These are phyloP conservation scores for Pachliopta kotzebuea DNA, from an alignment of 2,888 invertebrate genomes.

Conservation along the genomic window DNA sequence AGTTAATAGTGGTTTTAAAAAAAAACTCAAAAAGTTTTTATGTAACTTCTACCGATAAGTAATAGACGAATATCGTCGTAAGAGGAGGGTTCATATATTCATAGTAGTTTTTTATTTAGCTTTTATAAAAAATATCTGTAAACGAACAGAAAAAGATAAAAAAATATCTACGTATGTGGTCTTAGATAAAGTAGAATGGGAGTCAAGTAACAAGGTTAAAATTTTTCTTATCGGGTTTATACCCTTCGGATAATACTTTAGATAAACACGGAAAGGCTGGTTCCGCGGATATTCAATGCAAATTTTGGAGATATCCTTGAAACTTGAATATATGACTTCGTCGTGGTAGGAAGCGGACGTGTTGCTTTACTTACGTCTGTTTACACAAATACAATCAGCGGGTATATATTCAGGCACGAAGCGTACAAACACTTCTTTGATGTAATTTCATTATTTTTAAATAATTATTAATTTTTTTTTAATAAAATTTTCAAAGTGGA, in stretches of 20 bases:
- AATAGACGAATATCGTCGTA: neutral
- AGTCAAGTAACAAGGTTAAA: slow-evolving; percentile 22
- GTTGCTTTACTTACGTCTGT: slow-evolving; percentile 12
- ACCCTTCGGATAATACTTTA: slow-evolving; percentile 52
- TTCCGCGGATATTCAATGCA: slow-evolving; percentile 38
- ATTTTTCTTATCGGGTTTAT: slow-evolving; percentile 40
- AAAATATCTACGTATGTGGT: slow-evolving; percentile 25
- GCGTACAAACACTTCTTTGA: slow-evolving; percentile 6
- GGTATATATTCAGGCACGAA: slow-evolving; percentile 10
- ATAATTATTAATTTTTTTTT: too few relatives aligned
- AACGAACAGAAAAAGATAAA: slow-evolving; percentile 11
- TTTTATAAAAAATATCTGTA: neutral
- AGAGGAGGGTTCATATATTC: neutral
- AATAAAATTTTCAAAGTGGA: too few relatives aligned
- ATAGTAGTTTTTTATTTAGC: neutral
- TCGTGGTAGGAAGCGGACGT: slow-evolving; percentile 21
- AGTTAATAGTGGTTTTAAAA: too few relatives aligned
- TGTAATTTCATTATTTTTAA: neutral
- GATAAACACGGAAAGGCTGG: slow-evolving; percentile 53
- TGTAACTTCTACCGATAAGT: too few relatives aligned
- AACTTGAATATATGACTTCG: slow-evolving; percentile 45
- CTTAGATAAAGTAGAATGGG: slow-evolving; percentile 25
- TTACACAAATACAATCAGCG: slow-evolving; percentile 14
- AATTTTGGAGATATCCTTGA: slow-evolving; percentile 51
- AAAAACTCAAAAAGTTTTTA: too few relatives aligned